Conservation (phyloP, 2,113 vertebrate species). For the Chloebia gouldiae region DNA sequence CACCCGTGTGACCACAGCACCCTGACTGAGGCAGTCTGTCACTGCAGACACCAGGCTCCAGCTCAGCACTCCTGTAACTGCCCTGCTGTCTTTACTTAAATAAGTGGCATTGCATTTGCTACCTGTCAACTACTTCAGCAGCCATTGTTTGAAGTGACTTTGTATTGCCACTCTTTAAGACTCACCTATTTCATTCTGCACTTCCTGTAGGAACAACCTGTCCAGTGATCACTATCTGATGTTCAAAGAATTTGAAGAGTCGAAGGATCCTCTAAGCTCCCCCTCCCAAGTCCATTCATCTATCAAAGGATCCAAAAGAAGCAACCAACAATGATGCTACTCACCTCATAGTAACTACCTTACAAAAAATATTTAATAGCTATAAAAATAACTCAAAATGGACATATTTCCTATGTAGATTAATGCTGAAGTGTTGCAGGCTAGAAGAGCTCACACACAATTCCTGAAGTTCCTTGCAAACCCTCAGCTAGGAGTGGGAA, state of each 20-base stretch:
- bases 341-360: background rate
- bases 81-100: background rate
- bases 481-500: background rate
- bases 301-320: background rate
- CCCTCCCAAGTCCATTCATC: background rate
- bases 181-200: background rate
- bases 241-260: background rate
- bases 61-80: background rate
- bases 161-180: background rate
- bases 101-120: background rate
- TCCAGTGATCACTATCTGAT: background rate
- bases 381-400: background rate
- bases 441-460: background rate
- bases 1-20: background rate
- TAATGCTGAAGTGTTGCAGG: background rate
- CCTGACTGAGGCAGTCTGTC: fast-evolving
- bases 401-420: background rate
- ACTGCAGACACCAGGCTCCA: background rate
- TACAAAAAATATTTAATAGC: background rate
- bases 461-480: background rate
- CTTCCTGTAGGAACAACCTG: background rate
- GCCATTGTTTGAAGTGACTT: background rate
- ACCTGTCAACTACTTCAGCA: background rate
- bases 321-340: background rate
- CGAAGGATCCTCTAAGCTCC: background rate